These are phyloP conservation scores for Pyrrhia umbra DNA, from an alignment of 2,888 invertebrate genomes.

Conservation along the genomic window DNA sequence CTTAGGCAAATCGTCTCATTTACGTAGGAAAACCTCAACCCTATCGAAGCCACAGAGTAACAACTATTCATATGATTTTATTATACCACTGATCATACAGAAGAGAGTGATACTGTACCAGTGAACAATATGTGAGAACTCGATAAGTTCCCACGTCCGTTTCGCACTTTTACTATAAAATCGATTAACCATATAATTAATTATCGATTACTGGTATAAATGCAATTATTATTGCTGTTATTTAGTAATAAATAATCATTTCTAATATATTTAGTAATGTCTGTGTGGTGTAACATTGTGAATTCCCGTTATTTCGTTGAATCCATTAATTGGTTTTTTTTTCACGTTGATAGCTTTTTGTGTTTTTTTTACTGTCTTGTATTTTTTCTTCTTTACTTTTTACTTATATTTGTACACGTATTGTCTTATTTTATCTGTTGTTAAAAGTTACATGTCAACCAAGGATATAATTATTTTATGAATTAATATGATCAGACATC, in stretches of 20 bases:
- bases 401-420: too few relatives aligned
- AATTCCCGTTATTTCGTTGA: background rate
- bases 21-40: background rate
- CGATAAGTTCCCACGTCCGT: slow-evolving; percentile 35
- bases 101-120: slow-evolving; percentile 41
- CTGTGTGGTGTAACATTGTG: background rate
- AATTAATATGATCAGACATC: too few relatives aligned
- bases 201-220: slow-evolving; percentile 17
- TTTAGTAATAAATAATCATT: slow-evolving; percentile 14
- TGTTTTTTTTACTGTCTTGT: background rate
- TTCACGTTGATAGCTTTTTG: too few relatives aligned
- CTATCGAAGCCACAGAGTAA: slow-evolving; percentile 17
- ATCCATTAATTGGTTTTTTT: background rate
- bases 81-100: slow-evolving; percentile 18
- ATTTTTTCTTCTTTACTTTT: too few relatives aligned
- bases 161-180: slow-evolving; percentile 37
- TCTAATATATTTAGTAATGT: slow-evolving; percentile 11
- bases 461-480: too few relatives aligned
- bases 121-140: slow-evolving; percentile 27
- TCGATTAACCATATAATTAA: slow-evolving; percentile 22
- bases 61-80: slow-evolving; percentile 8
- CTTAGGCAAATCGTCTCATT: background rate
- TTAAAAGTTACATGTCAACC: too few relatives aligned
- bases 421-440: too few relatives aligned
- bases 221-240: background rate